Conservation (phyloP, 2,888 invertebrate species). For the Cheilosia grossa region DNA sequence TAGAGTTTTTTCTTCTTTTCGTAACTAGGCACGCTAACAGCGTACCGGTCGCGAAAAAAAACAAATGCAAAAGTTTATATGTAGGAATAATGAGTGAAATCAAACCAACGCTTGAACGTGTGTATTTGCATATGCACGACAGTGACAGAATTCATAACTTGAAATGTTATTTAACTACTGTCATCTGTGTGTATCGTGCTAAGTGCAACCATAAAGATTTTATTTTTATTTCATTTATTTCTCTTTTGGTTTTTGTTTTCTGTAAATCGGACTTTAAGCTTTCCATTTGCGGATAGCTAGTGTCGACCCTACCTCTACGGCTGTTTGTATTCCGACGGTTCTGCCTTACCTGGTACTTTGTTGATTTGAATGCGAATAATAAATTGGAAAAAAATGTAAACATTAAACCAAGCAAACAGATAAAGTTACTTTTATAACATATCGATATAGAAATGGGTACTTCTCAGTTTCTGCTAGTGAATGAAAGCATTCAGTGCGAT, state of each 20-base stretch:
- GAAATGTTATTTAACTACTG: neutral
- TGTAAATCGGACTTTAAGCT: neutral
- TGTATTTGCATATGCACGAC: constrained; percentile 42
- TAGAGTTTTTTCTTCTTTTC: neutral
- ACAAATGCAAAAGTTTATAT: neutral
- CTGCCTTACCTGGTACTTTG: neutral
- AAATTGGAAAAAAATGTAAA: neutral
- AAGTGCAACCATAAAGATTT: neutral
- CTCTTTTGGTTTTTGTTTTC: neutral
- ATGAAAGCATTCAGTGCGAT: neutral
- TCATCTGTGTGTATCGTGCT: neutral
- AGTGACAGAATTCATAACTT: neutral
- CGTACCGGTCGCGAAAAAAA: neutral
- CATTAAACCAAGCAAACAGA: constrained; percentile 21
- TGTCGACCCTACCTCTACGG: neutral
- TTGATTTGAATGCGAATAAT: neutral
- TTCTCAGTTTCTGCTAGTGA: constrained; percentile 19
- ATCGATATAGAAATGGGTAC: constrained; percentile 6
- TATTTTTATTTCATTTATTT: neutral
- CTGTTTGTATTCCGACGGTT: neutral
- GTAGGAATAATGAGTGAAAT: neutral
- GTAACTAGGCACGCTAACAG: neutral
- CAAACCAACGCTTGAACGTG: neutral
- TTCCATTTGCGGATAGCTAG: neutral
- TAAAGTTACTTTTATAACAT: constrained; percentile 23